A percentile compares a stretch with the other conserved stretches of the same genome.
These are phyloP conservation scores for Phocoena sinus DNA, from an alignment of 2,113 vertebrate genomes.

Conservation along the genomic window DNA sequence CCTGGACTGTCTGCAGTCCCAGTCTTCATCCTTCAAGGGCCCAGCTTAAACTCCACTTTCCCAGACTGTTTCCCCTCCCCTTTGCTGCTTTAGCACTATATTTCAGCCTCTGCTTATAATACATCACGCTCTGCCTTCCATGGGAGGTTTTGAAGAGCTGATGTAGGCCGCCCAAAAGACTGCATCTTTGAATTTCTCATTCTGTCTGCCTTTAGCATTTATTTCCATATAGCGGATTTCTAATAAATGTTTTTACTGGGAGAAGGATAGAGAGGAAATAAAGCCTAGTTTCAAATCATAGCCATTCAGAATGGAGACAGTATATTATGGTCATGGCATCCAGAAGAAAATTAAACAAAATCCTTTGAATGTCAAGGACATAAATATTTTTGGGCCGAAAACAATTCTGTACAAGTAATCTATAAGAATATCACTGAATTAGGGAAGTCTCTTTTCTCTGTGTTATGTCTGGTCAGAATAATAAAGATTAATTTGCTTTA, in stretches of 20 bases:
- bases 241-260: conserved; percentile 11
- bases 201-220: neutral
- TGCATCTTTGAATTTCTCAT: neutral
- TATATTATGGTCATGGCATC: neutral
- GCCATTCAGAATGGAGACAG: neutral
- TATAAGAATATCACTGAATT: neutral
- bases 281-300: neutral
- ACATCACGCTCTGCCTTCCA: neutral
- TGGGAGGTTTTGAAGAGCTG: neutral
- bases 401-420: neutral
- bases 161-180: neutral
- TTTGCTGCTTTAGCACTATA: neutral
- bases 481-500: conserved; percentile 40
- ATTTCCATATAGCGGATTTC: neutral
- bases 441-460: neutral
- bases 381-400: conserved; percentile 33
- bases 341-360: conserved; percentile 14
- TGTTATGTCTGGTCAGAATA: neutral
- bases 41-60: neutral
- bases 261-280: neutral
- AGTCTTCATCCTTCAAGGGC: neutral
- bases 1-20: neutral
- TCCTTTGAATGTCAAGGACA: neutral
- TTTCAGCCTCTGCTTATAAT: neutral
- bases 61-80: neutral